These are phyloP conservation scores for Muschampia plurimacula DNA, from an alignment of 2,888 invertebrate genomes.

Conservation along the genomic window DNA sequence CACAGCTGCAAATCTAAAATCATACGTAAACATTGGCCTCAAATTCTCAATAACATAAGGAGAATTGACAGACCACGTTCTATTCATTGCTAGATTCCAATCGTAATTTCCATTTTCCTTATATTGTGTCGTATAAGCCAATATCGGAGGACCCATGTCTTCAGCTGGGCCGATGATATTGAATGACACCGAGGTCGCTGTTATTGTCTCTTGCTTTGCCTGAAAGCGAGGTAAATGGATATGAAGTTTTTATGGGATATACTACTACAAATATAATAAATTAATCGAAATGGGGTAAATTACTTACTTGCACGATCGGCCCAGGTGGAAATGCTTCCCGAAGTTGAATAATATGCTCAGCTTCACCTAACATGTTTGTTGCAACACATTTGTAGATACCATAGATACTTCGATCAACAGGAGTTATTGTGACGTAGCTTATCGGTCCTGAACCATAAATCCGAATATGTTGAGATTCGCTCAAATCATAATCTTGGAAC, in stretches of 20 bases:
- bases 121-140: constrained; percentile 91
- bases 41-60: constrained; percentile 93
- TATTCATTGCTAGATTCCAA: constrained; percentile 89
- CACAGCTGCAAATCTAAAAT: constrained; percentile 93
- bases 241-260: constrained; percentile 20
- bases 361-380: constrained; percentile 90
- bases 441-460: constrained; percentile 89
- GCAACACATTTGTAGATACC: constrained; percentile 93
- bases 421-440: constrained; percentile 90
- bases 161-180: constrained; percentile 90
- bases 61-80: constrained; percentile 92
- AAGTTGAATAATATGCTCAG: constrained; percentile 88
- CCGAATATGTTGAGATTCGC: constrained; percentile 84
- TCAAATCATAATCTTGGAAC: constrained; percentile 82
- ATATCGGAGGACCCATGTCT: constrained; percentile 91
- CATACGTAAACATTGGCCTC: constrained; percentile 91
- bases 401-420: constrained; percentile 88
- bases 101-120: constrained; percentile 88
- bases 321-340: constrained; percentile 91
- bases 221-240: constrained; percentile 60
- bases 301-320: constrained; percentile 81
- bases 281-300: too few relatives aligned
- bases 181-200: constrained; percentile 94
- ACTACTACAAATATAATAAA: background rate
- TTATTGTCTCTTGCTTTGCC: constrained; percentile 88